These are phyloP conservation scores for Notarius lentiginosus DNA, from an alignment of 2,113 vertebrate species.

Conservation along the genomic window DNA sequence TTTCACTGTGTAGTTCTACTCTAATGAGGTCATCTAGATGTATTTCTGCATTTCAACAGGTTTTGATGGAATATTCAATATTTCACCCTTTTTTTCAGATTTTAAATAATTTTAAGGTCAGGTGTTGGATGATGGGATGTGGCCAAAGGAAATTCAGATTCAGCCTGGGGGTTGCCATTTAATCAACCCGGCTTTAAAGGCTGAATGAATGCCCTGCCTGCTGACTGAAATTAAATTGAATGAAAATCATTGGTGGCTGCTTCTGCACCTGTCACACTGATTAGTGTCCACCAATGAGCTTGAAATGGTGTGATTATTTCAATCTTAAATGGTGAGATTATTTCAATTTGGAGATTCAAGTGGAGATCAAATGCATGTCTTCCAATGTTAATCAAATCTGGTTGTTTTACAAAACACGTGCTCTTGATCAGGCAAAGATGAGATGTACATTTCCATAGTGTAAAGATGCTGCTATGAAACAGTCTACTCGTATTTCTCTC, in stretches of 20 bases:
- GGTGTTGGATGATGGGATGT: not conserved
- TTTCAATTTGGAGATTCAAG: slow-evolving; percentile 10
- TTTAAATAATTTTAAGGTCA: not conserved
- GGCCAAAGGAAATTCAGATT: not conserved
- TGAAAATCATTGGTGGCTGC: slow-evolving; percentile 6
- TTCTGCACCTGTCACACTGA: slow-evolving; percentile 15
- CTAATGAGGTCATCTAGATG: not conserved
- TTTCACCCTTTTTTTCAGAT: not conserved
- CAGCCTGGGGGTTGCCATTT: slow-evolving; percentile 3
- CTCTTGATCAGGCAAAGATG: not conserved
- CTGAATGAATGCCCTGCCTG: slow-evolving; percentile 7
- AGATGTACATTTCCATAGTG: not conserved
- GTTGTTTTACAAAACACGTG: not conserved
- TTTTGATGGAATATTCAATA: not conserved
- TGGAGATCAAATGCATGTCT: slow-evolving; percentile 15
- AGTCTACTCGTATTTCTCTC: not conserved
- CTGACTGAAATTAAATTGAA: slow-evolving; percentile 5
- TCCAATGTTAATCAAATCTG: not conserved
- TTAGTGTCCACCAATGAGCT: slow-evolving; percentile 27
- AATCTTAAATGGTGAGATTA: slow-evolving; percentile 16
- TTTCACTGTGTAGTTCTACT: not conserved
- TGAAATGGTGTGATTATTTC: not conserved
- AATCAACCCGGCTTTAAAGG: not conserved
- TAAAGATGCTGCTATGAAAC: not conserved
- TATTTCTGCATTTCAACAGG: not conserved